These are phyloP conservation scores for Sphyrna mokarran DNA, from an alignment of 2,113 vertebrate genomes.

Conservation along the genomic window DNA sequence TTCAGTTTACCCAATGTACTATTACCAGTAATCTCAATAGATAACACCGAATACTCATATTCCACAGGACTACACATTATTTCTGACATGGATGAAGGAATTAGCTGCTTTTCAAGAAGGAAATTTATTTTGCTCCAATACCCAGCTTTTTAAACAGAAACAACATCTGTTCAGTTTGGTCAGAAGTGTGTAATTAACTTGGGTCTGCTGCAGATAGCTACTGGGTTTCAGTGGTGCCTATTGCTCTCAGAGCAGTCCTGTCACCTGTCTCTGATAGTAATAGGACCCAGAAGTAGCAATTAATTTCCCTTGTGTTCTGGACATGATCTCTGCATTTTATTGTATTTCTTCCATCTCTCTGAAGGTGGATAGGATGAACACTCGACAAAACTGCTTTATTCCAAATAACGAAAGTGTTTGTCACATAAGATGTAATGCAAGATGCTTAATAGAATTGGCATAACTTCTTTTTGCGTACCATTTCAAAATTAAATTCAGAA, in stretches of 20 bases:
- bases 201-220: background rate
- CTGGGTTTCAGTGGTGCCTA: background rate
- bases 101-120: background rate
- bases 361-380: background rate
- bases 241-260: background rate
- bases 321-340: background rate
- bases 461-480: background rate
- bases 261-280: background rate
- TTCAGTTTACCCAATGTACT: background rate
- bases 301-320: background rate
- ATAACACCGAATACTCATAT: background rate
- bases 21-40: background rate
- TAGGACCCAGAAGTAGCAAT: background rate
- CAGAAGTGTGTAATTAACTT: too few species aligned
- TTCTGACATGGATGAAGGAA: background rate
- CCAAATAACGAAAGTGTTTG: background rate
- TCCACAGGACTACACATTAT: background rate
- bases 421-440: background rate
- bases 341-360: background rate
- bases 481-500: background rate
- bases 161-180: background rate
- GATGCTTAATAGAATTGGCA: background rate
- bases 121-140: background rate
- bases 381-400: background rate
- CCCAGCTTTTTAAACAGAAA: background rate